Conservation (phyloP, 1,140 invertebrate species). For the Periplaneta americana region DNA sequence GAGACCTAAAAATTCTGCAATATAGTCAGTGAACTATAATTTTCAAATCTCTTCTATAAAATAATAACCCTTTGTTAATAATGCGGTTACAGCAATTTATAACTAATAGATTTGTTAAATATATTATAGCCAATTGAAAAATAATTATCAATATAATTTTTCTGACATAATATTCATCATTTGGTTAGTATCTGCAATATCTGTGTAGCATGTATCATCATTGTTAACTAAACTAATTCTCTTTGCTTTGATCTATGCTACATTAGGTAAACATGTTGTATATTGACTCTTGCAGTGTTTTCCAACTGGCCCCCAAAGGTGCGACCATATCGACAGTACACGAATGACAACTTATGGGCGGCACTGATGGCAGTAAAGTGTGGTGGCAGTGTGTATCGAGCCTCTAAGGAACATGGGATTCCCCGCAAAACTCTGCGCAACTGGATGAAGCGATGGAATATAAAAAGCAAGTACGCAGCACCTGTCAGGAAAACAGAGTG, state of each 20-base stretch:
- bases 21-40: too few species aligned
- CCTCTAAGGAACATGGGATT: constrained; percentile 46
- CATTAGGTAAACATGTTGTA: not conserved
- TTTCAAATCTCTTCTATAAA: too few species aligned
- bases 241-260: not conserved
- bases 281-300: not conserved
- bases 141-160: too few species aligned
- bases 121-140: too few species aligned
- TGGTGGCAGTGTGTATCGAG: constrained; percentile 43
- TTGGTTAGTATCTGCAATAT: not conserved
- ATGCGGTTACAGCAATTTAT: too few species aligned
- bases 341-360: constrained; percentile 27
- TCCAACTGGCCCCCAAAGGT: constrained; percentile 28
- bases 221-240: too few species aligned
- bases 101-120: too few species aligned
- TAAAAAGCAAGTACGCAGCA: constrained; percentile 29
- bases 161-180: too few species aligned
- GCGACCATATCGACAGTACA: constrained; percentile 31
- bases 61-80: too few species aligned
- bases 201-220: too few species aligned
- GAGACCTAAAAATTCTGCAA: too few species aligned
- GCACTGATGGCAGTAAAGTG: constrained; percentile 46
- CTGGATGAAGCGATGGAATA: constrained; percentile 49
- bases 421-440: constrained; percentile 44
- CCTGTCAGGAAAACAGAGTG: not conserved